phyloP scores from a whole-genome alignment of 2,797 vertebrate species.

The Crocodylus rhombifer region DNA sequence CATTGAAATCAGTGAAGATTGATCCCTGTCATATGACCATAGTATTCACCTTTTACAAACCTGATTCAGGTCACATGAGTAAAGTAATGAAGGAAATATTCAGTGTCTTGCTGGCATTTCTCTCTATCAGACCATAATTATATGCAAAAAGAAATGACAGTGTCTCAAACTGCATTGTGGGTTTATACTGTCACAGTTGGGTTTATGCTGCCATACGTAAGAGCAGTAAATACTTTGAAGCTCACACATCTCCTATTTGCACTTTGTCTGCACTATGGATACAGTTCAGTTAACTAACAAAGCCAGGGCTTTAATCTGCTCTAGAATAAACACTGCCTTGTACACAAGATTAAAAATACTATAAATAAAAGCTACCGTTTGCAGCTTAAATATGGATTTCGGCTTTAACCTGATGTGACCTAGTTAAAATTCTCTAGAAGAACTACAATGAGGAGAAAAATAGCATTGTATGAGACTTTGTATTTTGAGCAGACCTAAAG shows the following conservation, averaged over 20 bases:
- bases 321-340: background rate
- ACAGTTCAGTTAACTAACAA: background rate
- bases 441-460: background rate
- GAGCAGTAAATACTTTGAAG: background rate
- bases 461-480: background rate
- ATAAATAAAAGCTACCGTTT: conserved; percentile 24
- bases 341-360: conserved; percentile 1
- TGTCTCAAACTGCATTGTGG: background rate
- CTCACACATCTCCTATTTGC: rapidly evolving
- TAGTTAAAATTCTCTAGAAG: background rate
- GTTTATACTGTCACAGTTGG: background rate
- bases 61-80: background rate
- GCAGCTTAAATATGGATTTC: conserved; percentile 22
- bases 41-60: background rate
- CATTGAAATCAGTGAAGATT: background rate
- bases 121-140: background rate
- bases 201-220: background rate
- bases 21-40: background rate
- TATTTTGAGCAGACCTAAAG: background rate
- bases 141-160: background rate
- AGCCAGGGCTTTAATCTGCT: background rate
- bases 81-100: background rate
- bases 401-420: conserved; percentile 2
- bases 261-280: background rate
- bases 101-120: background rate